Evolutionary conservation across 2,888 invertebrate genomes (phyloP), one percentile per base, ranked within the genome.

Genomic region (Hydroisotoma schaefferi): DNA sequence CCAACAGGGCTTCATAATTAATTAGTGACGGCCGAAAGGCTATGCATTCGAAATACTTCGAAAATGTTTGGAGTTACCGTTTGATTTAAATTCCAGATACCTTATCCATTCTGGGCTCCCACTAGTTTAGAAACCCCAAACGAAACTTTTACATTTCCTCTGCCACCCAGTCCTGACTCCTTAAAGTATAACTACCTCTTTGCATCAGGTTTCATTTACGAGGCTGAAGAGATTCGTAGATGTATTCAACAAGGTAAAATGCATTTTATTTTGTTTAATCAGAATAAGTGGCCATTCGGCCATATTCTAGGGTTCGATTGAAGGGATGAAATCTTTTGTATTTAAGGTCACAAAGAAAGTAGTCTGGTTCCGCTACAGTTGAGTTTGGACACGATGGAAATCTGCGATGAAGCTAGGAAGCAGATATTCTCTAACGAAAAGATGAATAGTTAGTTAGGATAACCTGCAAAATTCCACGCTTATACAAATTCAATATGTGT

Each of bases 151-250:
- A 83, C 85, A 67, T 85, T 84, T 81, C 78, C 83, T 23, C 75
- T 88, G 26, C 89, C 90, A 0, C 5, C 15, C 5, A 38, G 53
- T 5, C 27, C 28, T 8, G 37, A 27, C 2, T 81, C 82, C 12
- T 79, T 81, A 65, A 78, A 80, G 58, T 74, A 73, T 63, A 86
- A 86, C 75, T 87, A 85, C 74, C 74, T 76, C 53, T 88, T 88
- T 73, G 87, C 87, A 63, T 83, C 83, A 26, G 89, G 87, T 2
- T 79, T 91, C 52, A 80, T 83, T 67, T 90, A 87, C 75, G 85
- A 91, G 77, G 90, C 90, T 33, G 83, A 84, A 69, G 88, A 88
- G 76, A 88, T 85, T 54, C 83, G 87, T 72, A 80, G 83, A 63
- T 88, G 89, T 73, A 82, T 92, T 40, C 78, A 80, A 62, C 77